Evolutionary conservation across 2,888 invertebrate species (phyloP).

Genomic region (Cyaniris semiargus): DNA sequence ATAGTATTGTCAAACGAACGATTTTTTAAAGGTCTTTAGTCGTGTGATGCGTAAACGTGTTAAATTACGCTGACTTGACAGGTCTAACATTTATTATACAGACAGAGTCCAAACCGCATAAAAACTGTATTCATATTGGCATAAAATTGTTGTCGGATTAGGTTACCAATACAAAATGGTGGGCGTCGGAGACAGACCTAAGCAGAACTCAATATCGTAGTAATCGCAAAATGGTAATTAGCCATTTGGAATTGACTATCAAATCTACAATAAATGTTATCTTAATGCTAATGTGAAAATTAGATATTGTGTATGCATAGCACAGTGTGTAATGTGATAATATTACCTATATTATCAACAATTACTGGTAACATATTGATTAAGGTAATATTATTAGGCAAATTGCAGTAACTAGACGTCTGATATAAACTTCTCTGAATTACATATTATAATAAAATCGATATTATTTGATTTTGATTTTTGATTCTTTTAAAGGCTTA

Average conservation of each 20-base stretch:
- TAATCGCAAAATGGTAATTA: constrained; percentile 11
- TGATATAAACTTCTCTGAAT: background rate
- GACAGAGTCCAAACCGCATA: too few species aligned
- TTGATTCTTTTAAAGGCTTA: too few species aligned
- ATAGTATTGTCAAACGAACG: too few species aligned
- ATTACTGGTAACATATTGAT: background rate
- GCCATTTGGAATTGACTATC: constrained; percentile 16
- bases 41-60: too few species aligned
- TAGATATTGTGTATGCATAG: constrained; percentile 13
- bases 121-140: too few species aligned
- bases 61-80: too few species aligned
- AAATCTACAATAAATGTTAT: constrained; percentile 14
- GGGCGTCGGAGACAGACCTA: background rate
- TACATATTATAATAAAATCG: too few species aligned
- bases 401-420: background rate
- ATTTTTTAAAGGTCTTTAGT: too few species aligned
- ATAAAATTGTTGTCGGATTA: background rate
- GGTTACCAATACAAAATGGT: background rate
- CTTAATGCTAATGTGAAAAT: constrained; percentile 15
- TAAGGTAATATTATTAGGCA: background rate
- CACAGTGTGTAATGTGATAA: background rate
- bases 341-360: background rate
- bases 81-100: too few species aligned
- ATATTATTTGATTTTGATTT: too few species aligned
- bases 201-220: background rate